phyloP scores from a whole-genome alignment of 1,140 invertebrate genomes.

The Lepidurus packardi region DNA sequence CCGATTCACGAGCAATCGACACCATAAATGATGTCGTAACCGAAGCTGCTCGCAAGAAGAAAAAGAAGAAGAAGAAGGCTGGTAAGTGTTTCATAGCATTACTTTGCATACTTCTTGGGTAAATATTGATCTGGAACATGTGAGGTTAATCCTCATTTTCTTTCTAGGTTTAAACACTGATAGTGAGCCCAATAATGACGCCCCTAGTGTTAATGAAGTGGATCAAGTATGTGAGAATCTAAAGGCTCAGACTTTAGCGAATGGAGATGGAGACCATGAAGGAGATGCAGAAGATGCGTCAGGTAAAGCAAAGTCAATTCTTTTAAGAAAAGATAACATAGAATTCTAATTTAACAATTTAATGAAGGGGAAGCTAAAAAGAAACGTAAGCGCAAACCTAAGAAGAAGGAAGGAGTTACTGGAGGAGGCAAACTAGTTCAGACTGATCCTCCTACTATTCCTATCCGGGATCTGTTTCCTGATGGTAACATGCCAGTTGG shows the following conservation, averaged over 20 bases:
- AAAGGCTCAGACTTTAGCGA: constrained; percentile 1
- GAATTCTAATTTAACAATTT: neutral
- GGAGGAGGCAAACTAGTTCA: constrained; percentile 52
- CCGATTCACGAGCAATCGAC: neutral
- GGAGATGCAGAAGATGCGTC: constrained; percentile 66
- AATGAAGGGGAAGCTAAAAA: constrained; percentile 47
- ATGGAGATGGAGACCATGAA: constrained; percentile 64
- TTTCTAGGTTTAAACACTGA: neutral
- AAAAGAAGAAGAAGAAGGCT: constrained; percentile 18
- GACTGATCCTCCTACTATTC: constrained; percentile 77
- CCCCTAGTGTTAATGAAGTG: neutral
- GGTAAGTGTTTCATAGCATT: neutral
- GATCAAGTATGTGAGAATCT: neutral
- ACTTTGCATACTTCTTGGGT: no score
- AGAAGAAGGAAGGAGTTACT: constrained; percentile 47
- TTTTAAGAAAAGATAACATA: neutral
- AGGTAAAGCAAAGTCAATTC: constrained; percentile 37
- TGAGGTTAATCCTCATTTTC: neutral
- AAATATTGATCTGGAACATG: no score
- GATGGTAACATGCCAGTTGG: constrained; percentile 75
- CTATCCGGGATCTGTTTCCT: constrained; percentile 76
- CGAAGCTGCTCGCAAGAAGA: neutral
- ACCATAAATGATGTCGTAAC: neutral
- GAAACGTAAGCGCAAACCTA: constrained; percentile 58
- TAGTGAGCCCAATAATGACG: neutral